These are phyloP conservation scores for Tribolium castaneum DNA, from an alignment of 1,140 invertebrate species.

Conservation along the genomic window DNA sequence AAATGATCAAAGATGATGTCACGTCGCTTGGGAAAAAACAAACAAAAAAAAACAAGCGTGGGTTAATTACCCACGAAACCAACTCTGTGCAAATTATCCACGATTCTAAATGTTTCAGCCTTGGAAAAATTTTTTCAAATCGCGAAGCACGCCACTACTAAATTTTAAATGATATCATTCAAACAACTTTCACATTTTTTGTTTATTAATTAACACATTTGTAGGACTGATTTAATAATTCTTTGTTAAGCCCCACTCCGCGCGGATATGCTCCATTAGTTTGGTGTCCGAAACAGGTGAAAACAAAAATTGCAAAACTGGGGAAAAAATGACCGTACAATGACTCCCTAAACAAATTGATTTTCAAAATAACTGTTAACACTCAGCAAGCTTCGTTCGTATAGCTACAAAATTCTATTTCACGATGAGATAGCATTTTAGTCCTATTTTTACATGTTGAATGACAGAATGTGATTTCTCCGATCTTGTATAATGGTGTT, in stretches of 20 bases:
- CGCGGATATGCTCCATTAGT: slow-evolving; percentile 5
- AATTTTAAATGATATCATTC: neutral
- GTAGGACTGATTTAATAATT: neutral
- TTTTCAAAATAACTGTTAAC: slow-evolving; percentile 4
- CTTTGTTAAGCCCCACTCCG: neutral
- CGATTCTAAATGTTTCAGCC: neutral
- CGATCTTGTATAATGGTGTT: slow-evolving; percentile 16
- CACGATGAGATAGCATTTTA: slow-evolving; percentile 23
- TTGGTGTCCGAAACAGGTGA: neutral
- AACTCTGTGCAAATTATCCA: neutral
- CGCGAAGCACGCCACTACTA: neutral
- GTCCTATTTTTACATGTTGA: slow-evolving; percentile 5
- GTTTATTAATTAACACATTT: neutral
- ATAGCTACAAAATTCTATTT: slow-evolving; percentile 10
- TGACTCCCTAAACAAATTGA: neutral
- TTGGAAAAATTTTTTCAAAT: neutral
- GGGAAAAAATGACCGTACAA: neutral
- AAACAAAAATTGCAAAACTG: slow-evolving; percentile 15
- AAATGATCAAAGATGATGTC: slow-evolving; percentile 8
- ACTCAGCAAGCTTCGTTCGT: neutral
- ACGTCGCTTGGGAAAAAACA: neutral
- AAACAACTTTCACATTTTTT: neutral
- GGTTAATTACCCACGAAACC: slow-evolving; percentile 17
- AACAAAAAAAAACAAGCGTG: neutral
- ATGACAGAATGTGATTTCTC: slow-evolving; percentile 31